phyloP scores from a whole-genome alignment of 2,797 vertebrate species.

The Gobionotothen gibberifrons region DNA sequence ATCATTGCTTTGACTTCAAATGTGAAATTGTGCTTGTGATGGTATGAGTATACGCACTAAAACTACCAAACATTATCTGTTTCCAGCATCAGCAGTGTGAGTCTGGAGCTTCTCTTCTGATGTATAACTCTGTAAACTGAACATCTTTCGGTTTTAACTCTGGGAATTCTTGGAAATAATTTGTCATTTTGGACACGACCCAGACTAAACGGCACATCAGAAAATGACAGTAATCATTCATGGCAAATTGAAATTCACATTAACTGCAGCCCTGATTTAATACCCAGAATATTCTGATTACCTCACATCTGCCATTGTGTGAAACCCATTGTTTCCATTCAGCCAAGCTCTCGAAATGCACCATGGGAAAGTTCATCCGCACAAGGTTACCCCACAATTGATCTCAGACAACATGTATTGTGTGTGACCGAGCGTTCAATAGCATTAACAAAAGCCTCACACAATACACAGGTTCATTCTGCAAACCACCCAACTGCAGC shows the following conservation, averaged over 20 bases:
- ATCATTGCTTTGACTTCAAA: too few relatives aligned
- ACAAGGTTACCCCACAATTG: conserved; percentile 40
- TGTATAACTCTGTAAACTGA: neutral
- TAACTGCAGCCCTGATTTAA: neutral
- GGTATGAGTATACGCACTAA: neutral
- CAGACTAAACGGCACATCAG: neutral
- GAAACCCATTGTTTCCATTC: conserved; percentile 1
- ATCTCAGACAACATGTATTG: conserved; percentile 40
- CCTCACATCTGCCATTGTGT: conserved; percentile 7
- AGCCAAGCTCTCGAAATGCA: conserved; percentile 31
- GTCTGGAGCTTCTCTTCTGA: neutral
- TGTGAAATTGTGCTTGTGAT: too few relatives aligned
- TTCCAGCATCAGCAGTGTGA: neutral
- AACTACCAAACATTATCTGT: neutral
- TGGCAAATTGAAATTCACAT: neutral
- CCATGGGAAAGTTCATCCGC: conserved; percentile 32
- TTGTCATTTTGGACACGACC: neutral
- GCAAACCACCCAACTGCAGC: neutral
- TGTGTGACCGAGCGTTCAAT: conserved; percentile 30
- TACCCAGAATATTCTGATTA: neutral
- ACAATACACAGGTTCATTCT: conserved; percentile 43
- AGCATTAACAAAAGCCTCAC: conserved; percentile 24
- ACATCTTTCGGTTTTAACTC: neutral
- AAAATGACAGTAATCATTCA: neutral
- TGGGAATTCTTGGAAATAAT: neutral